Evolutionary conservation across 2,113 vertebrate species (phyloP), one percentile per base, ranked within the genome.

Genomic region (Uria lomvia): DNA sequence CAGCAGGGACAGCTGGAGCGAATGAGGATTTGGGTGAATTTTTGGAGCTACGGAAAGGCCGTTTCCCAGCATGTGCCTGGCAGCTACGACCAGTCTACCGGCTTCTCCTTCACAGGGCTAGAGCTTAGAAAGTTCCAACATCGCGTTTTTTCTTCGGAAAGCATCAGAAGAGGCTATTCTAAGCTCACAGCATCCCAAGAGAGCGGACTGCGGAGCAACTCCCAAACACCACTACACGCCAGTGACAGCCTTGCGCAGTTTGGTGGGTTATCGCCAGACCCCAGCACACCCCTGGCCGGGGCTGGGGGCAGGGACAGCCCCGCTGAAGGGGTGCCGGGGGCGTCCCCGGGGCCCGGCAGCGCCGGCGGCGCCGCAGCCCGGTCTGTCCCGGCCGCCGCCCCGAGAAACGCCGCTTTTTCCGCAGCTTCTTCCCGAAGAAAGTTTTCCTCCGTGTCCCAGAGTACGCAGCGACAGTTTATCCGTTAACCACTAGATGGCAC

Each of bases 401-500:
- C 10, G 20, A 2, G 38, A 26, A 20, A 23, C 27, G 24, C 4
- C 36, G 13, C 80, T 8, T 5, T 8, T 4, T 12, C 29, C 3
- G 9, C 10, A 24, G 9, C 58, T 59, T 50, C 36, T 72, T n/a
- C 11, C 19, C 49, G 2, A 76, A 22, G 9, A 52, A 1, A 29
- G 34, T 4, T 20, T 34, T 52, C 49, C 19, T 5, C 6, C 26
- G 9, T 0, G 70, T 8, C 32, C n/a, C 32, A 2, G 12, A 23
- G 29, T 3, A 1, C 2, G 6, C 47, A 47, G 63, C 15, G 15
- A 11, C 92, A 68, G 8, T 96, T 84, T 95, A 11, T 29, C 12
- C 55, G 3, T 3, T 53, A 12, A 18, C 98, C 98, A 38, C 98
- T 96, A 97, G 98, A 98, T 98, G 98, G 98, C 98, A 95, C 91